Evolutionary conservation across 2,888 invertebrate genomes (phyloP).

Genomic region (Diaperis boleti): DNA sequence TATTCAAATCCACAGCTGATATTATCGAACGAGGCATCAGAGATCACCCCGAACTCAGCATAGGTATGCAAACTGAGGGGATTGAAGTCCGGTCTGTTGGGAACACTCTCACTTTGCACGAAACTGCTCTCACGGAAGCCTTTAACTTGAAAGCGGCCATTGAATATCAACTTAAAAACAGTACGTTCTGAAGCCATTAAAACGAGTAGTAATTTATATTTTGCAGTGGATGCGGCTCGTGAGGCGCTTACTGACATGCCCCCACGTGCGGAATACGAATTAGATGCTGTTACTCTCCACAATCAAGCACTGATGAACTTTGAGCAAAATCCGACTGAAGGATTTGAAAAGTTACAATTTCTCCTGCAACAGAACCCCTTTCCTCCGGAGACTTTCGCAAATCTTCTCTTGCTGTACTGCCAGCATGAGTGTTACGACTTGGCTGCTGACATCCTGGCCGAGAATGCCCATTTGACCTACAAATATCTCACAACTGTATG

Average conservation of each 20-base stretch:
- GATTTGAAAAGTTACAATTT: slow-evolving; percentile 95
- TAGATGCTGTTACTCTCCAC: slow-evolving; percentile 97
- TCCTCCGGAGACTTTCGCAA: slow-evolving; percentile 97
- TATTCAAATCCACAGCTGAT: slow-evolving; percentile 70
- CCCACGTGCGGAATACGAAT: slow-evolving; percentile 94
- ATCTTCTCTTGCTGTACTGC: slow-evolving; percentile 93
- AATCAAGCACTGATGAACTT: slow-evolving; percentile 92
- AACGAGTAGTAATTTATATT: slow-evolving; percentile 13
- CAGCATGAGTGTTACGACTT: slow-evolving; percentile 98
- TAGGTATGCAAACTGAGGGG: slow-evolving; percentile 96
- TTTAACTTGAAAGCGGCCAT: slow-evolving; percentile 99
- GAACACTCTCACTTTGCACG: slow-evolving; percentile 91
- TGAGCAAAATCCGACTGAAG: slow-evolving; percentile 89
- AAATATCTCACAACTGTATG: slow-evolving; percentile 90
- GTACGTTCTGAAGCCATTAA: slow-evolving; percentile 63
- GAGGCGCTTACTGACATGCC: slow-evolving; percentile 92
- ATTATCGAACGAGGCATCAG: slow-evolving; percentile 96
- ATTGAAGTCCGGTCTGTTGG: slow-evolving; percentile 95
- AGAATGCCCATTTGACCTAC: slow-evolving; percentile 96
- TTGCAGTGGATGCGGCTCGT: slow-evolving; percentile 81
- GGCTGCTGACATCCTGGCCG: slow-evolving; percentile 97
- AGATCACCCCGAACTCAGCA: slow-evolving; percentile 96
- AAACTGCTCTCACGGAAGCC: slow-evolving; percentile 97
- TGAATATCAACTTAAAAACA: slow-evolving; percentile 92
- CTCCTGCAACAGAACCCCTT: slow-evolving; percentile 95